These are phyloP conservation scores for Steatocranus sp. DNA, from an alignment of 2,797 vertebrate genomes.

Conservation along the genomic window DNA sequence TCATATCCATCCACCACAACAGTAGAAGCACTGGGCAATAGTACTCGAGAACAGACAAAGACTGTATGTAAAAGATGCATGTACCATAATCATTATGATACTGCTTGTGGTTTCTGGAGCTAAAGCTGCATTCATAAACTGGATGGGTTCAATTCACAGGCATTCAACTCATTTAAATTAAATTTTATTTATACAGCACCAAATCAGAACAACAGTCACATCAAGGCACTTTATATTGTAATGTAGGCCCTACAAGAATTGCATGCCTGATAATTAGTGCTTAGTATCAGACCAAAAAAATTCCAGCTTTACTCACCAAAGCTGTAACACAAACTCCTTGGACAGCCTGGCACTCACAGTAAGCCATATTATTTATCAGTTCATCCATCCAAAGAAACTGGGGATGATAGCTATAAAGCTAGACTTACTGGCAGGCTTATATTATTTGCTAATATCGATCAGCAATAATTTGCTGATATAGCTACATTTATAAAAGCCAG, in stretches of 20 bases:
- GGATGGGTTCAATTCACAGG: accelerated
- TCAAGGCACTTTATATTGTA: background rate
- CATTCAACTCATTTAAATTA: background rate
- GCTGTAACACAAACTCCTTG: background rate
- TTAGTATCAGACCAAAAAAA: background rate
- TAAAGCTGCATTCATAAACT: background rate
- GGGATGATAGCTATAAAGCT: background rate
- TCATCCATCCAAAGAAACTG: accelerated
- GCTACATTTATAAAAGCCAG: background rate
- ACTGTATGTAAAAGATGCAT: background rate
- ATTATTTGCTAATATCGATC: background rate
- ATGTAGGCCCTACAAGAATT: background rate
- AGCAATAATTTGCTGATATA: background rate
- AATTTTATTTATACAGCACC: background rate
- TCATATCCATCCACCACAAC: background rate
- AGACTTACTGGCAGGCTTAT: background rate
- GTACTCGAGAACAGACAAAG: accelerated
- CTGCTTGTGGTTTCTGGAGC: background rate
- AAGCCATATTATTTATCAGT: background rate
- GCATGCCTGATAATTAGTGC: background rate
- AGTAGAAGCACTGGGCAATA: background rate
- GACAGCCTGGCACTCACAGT: background rate
- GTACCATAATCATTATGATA: accelerated
- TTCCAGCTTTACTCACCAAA: background rate
- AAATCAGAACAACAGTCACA: background rate